phyloP scores from a whole-genome alignment of 2,113 vertebrate genomes.

The Myiagra hebetior region DNA sequence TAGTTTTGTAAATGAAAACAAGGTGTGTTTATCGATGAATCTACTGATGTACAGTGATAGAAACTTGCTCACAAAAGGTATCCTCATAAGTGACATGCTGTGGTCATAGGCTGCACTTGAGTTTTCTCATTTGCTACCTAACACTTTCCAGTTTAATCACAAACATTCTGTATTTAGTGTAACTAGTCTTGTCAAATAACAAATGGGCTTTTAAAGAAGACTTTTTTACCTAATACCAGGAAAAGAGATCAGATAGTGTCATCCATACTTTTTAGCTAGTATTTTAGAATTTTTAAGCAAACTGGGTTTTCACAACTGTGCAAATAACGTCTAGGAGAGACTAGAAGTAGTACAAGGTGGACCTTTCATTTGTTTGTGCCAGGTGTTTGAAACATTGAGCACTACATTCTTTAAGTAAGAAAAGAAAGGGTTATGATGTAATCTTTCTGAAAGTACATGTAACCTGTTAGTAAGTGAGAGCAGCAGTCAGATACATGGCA shows the following conservation, averaged over 20 bases:
- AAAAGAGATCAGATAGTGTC: background rate
- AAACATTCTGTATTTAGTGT: background rate
- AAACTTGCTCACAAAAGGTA: background rate
- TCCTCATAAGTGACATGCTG: accelerated
- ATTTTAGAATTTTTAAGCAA: background rate
- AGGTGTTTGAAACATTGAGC: background rate
- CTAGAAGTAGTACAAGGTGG: background rate
- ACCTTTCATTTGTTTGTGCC: background rate
- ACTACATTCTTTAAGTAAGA: background rate
- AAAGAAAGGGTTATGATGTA: background rate
- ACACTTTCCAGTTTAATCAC: background rate
- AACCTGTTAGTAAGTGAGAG: background rate
- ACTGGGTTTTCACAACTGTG: background rate
- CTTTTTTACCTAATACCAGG: background rate
- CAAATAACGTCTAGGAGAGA: background rate
- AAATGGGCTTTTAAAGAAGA: background rate
- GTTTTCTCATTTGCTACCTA: background rate
- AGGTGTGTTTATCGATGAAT: accelerated
- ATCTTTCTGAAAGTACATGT: background rate
- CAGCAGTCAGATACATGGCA: background rate
- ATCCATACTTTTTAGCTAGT: background rate
- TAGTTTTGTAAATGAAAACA: background rate
- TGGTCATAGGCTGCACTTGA: background rate
- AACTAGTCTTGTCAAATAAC: background rate
- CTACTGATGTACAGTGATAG: accelerated